Base-by-base conservation (phyloP, 2,797 vertebrate genomes). In the Phoebastria nigripes region DNA sequence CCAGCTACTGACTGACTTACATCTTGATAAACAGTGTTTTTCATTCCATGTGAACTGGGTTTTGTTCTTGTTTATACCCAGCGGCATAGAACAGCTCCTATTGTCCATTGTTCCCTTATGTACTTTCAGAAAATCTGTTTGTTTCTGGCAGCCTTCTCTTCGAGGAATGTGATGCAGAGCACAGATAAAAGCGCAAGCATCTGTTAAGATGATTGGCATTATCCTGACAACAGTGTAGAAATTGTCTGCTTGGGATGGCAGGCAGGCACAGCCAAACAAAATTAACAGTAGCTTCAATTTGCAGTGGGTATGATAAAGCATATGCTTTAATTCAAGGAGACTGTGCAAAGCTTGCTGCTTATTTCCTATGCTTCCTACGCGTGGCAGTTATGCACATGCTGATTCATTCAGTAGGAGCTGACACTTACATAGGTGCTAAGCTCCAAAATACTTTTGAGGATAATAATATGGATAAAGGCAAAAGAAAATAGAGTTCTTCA, bases 41-140 rank as follows among this genome's bases (percentile, higher is more conserved):
- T 78, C 56, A 31, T 89, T 96, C 87, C 76, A 93, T 89, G 87
- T 90, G 91, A 95, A 79, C 58, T 82, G 54, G 9, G 20, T 76
- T 94, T 95, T 93, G 84, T 94, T 94, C 70, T 96, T 96, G 89
- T 94, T 97, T 92, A 95, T 93, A 61, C 22, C 33, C 54, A 81
- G 62, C 2, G 3, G 22, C 87, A 85, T 79, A 74, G 81, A 87
- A 63, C 69, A 90, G 56, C 49, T 92, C 46, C 90, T 93, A 93
- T 95, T 97, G 84, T 97, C 63, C 65, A 90, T 96, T 97, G 94
- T 94, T 97, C 79, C 58, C 63, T 54, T 76, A 85, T 25, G 79
- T 80, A 84, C 81, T 95, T 94, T 94, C 82, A 92, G 77, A 92
- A 95, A 95, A 82, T 25, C 62, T 61, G 19, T 96, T 96, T 86